Conservation (phyloP, 2,888 invertebrate species). For the Protodeltote pygarga region DNA sequence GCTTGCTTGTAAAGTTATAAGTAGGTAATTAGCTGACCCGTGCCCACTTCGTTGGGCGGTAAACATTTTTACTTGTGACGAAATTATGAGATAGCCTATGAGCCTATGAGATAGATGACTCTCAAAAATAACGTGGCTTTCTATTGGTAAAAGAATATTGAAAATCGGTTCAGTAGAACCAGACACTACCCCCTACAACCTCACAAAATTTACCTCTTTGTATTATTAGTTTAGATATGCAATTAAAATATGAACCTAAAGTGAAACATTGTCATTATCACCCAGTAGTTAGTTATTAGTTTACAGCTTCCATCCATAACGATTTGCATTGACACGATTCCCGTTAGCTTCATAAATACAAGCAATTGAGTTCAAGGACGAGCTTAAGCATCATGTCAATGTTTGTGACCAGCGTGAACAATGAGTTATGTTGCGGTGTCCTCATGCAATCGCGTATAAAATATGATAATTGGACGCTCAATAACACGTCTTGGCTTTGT, state of each 20-base stretch:
- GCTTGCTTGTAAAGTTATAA: too few relatives aligned
- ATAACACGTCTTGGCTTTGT: constrained; percentile 66
- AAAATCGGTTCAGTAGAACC: too few relatives aligned
- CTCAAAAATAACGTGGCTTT: too few relatives aligned
- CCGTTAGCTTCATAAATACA: constrained; percentile 82
- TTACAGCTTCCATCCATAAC: constrained; percentile 71
- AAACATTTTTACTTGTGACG: constrained; percentile 11
- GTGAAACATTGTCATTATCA: constrained; percentile 49
- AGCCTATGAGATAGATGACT: too few relatives aligned
- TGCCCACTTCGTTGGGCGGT: too few relatives aligned
- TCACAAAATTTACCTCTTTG: too few relatives aligned
- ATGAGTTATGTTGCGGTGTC: constrained; percentile 80
- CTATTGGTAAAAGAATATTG: too few relatives aligned
- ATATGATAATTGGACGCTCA: constrained; percentile 81
- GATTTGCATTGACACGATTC: constrained; percentile 83
- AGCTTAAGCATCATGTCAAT: constrained; percentile 76
- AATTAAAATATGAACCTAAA: constrained; percentile 11
- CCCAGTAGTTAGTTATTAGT: constrained; percentile 58
- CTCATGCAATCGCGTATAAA: constrained; percentile 82
- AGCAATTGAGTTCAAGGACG: constrained; percentile 85
- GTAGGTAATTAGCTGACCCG: too few relatives aligned
- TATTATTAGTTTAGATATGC: too few relatives aligned
- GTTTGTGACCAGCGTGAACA: constrained; percentile 85
- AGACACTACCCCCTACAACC: too few relatives aligned
- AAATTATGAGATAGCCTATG: too few relatives aligned